A percentile compares a stretch with the other conserved stretches of the same genome.
Conservation (phyloP, 2,888 invertebrate genomes). For the Hofmannophila pseudospretella region DNA sequence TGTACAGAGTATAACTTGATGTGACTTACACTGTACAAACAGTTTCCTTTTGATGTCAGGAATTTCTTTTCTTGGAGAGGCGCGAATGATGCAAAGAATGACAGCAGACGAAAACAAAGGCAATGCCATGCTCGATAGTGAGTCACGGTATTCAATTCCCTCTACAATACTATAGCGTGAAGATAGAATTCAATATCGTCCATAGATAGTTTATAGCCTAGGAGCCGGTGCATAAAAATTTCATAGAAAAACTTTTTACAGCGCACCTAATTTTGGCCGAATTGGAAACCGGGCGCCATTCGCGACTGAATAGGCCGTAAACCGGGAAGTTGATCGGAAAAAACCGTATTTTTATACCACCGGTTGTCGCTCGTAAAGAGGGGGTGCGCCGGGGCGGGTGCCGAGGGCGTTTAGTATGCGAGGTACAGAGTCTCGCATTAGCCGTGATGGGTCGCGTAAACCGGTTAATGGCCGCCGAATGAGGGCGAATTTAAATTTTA, state of each 20-base stretch:
- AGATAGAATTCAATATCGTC: no score
- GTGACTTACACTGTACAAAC: no score
- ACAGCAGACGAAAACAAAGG: no score
- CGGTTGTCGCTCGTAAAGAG: neutral
- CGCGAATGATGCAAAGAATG: no score
- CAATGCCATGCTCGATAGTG: no score
- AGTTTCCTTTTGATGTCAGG: no score
- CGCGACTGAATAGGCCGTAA: slow-evolving; percentile 5
- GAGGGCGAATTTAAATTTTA: slow-evolving; percentile 1
- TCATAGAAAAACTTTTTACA: slow-evolving; percentile 6
- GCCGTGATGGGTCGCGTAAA: neutral
- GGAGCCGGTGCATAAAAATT: slow-evolving; percentile 1
- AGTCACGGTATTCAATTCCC: no score
- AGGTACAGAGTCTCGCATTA: neutral
- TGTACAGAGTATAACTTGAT: no score
- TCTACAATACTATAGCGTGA: no score
- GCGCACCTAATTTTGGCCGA: slow-evolving; percentile 2
- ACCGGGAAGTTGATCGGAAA: slow-evolving; percentile 8
- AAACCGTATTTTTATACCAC: slow-evolving; percentile 3
- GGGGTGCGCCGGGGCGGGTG: neutral
- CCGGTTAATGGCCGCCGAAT: neutral
- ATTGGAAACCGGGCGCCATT: slow-evolving; percentile 3
- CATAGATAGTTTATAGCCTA: neutral
- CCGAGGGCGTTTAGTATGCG: neutral
- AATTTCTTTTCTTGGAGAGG: no score